A percentile compares a stretch with the other conserved stretches of the same genome.
Evolutionary conservation across 2,113 vertebrate genomes (phyloP).

Genomic region (Nerophis ophidion): DNA sequence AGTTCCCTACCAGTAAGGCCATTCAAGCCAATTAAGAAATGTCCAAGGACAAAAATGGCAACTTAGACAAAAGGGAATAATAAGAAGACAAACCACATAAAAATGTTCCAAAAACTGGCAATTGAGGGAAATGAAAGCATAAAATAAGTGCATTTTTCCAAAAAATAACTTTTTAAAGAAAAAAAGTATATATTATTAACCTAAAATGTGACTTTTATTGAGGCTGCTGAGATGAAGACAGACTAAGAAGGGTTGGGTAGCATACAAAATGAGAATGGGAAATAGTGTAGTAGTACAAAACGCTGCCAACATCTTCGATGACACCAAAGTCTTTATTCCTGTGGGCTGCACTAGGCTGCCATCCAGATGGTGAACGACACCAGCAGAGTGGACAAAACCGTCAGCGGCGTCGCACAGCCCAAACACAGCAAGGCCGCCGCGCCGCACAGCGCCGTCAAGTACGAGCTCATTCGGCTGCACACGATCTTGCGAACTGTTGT

Average conservation of each 20-base stretch:
- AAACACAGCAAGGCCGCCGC: constrained; percentile 43
- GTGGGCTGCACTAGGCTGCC: constrained; percentile 57
- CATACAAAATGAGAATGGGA: neutral
- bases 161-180: no score
- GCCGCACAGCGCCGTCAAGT: constrained; percentile 59
- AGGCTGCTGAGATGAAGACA: constrained; percentile 9
- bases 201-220: no score
- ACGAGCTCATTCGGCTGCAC: constrained; percentile 61
- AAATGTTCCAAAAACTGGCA: no score
- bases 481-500: constrained; percentile 67
- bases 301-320: neutral
- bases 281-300: no score
- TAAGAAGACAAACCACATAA: no score
- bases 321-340: constrained; percentile 8
- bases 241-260: constrained; percentile 4
- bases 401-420: constrained; percentile 49
- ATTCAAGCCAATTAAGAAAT: no score
- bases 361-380: constrained; percentile 76
- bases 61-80: no score
- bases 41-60: no score
- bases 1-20: no score
- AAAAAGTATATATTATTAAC: no score
- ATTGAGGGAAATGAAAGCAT: no score
- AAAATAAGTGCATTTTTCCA: no score
- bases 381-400: constrained; percentile 46